Conservation (phyloP, 2,113 vertebrate species). For the Naja naja region DNA sequence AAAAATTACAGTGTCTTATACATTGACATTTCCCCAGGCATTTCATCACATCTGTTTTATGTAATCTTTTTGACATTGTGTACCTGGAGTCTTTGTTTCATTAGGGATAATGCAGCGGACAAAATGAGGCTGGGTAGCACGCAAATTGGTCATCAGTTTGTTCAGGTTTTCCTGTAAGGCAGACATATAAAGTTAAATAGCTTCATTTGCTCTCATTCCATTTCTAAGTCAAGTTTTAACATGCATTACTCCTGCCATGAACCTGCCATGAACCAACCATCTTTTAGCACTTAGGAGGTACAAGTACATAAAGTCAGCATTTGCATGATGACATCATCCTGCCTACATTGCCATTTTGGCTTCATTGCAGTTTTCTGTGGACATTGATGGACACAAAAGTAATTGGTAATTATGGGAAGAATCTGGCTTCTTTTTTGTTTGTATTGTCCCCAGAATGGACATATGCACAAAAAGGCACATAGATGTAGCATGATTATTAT, state of each 20-base stretch:
- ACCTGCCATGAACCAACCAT: not conserved
- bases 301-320: not conserved
- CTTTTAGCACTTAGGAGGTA: too few species aligned
- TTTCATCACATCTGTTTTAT: not conserved
- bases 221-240: not conserved
- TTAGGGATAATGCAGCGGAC: slow-evolving; percentile 95
- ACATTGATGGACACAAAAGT: not conserved
- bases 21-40: not conserved
- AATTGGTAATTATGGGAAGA: not conserved
- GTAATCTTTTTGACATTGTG: not conserved
- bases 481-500: not conserved
- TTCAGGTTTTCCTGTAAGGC: slow-evolving; percentile 88
- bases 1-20: not conserved
- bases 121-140: slow-evolving; percentile 92
- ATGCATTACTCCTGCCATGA: too few species aligned
- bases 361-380: not conserved
- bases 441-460: not conserved
- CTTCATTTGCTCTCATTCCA: not conserved
- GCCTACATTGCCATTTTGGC: not conserved
- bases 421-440: not conserved
- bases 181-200: slow-evolving; percentile 25
- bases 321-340: not conserved
- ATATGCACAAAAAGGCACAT: not conserved
- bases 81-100: slow-evolving; percentile 93
- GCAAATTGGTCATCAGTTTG: slow-evolving; percentile 94